A percentile compares a stretch with the other conserved stretches of the same genome.
Evolutionary conservation across 2,888 invertebrate species (phyloP).

Genomic region (Diarsia rubi): DNA sequence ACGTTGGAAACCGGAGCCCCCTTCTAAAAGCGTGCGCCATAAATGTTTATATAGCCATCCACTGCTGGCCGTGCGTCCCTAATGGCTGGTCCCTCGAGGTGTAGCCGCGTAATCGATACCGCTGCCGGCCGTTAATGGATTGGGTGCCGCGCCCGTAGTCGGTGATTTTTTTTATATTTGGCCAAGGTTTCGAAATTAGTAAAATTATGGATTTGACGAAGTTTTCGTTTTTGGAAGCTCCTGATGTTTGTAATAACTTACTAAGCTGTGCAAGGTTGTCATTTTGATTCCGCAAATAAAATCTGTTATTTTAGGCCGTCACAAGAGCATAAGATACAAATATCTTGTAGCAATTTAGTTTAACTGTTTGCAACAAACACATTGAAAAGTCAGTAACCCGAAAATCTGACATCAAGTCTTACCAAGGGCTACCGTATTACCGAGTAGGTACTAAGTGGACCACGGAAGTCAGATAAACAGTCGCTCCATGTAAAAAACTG

Average conservation of each 20-base stretch:
- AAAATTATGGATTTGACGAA: not conserved
- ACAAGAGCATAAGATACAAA: no score
- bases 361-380: no score
- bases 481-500: not conserved
- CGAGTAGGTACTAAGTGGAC: not conserved
- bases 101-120: slow-evolving; percentile 67
- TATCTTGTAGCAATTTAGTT: no score
- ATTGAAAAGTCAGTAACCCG: not conserved
- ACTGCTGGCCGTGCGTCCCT: slow-evolving; percentile 66
- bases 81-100: slow-evolving; percentile 68
- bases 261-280: no score
- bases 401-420: not conserved
- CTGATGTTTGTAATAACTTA: no score
- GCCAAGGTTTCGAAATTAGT: not conserved
- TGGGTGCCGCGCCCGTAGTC: slow-evolving; percentile 56
- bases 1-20: slow-evolving; percentile 53
- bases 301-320: no score
- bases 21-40: slow-evolving; percentile 60
- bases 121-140: slow-evolving; percentile 64
- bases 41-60: slow-evolving; percentile 63
- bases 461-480: not conserved
- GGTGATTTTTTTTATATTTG: slow-evolving; percentile 46
- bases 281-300: no score
- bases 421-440: not conserved
- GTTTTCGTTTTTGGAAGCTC: not conserved